Percentiles rank a stretch among this genome's conserved stretches.
These are phyloP conservation scores for Mythimna impura DNA, from an alignment of 2,888 invertebrate genomes.

Conservation along the genomic window DNA sequence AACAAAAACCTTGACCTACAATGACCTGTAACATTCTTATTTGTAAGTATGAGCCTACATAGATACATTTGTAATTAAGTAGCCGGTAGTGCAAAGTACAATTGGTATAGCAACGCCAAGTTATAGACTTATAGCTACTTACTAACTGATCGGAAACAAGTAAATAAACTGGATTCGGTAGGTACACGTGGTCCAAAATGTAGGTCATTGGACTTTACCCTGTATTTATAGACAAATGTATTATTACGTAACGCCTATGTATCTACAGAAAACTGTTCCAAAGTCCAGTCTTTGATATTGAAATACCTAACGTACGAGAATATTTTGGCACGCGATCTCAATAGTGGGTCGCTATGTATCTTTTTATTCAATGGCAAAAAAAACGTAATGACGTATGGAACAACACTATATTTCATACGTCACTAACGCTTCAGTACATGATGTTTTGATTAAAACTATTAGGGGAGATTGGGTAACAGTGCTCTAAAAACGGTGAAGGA, in stretches of 20 bases:
- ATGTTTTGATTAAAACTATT: slow-evolving; percentile 18
- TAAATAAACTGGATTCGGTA: slow-evolving; percentile 37
- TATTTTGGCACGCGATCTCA: slow-evolving; percentile 73
- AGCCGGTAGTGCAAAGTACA: slow-evolving; percentile 30
- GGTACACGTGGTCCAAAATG: slow-evolving; percentile 39
- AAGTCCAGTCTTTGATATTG: slow-evolving; percentile 68
- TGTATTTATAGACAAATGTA: slow-evolving; percentile 47
- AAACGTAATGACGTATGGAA: slow-evolving; percentile 38
- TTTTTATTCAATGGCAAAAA: slow-evolving; percentile 52
- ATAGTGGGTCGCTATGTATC: slow-evolving; percentile 12
- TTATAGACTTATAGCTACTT: neutral
- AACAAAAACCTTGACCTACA: slow-evolving; percentile 21
- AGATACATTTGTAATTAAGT: neutral
- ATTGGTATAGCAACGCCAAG: slow-evolving; percentile 1
- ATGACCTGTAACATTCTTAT: neutral
- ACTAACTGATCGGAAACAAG: slow-evolving; percentile 8
- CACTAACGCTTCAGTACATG: slow-evolving; percentile 13
- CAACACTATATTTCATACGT: slow-evolving; percentile 25
- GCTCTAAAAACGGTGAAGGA: no score
- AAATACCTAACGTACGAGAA: slow-evolving; percentile 70
- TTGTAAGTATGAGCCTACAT: neutral
- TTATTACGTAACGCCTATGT: slow-evolving; percentile 52
- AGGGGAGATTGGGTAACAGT: neutral
- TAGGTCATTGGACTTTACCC: slow-evolving; percentile 69
- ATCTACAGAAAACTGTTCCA: slow-evolving; percentile 61